Percentiles rank a stretch among this genome's conserved stretches.
phyloP scores from a whole-genome alignment of 2,113 vertebrate species.

The Seriola quinqueradiata region DNA sequence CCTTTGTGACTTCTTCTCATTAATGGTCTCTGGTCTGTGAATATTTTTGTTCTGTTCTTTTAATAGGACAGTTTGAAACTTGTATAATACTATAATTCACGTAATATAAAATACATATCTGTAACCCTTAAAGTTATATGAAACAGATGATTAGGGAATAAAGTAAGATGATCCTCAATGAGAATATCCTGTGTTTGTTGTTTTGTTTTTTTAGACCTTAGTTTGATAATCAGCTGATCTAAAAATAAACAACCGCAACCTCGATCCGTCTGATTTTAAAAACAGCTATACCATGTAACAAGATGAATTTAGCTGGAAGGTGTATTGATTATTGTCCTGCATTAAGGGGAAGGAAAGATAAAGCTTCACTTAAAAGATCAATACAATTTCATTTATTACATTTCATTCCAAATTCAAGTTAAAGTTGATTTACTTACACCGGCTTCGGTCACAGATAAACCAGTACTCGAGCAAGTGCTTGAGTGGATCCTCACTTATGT shows the following conservation, averaged over 20 bases:
- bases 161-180: neutral
- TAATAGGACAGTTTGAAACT: neutral
- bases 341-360: neutral
- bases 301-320: neutral
- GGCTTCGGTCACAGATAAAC: neutral
- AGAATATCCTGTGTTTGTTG: fast-evolving
- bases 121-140: neutral
- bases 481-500: too few species aligned
- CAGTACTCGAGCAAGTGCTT: too few species aligned
- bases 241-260: neutral
- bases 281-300: neutral
- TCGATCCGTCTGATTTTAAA: neutral
- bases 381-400: neutral
- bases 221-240: neutral
- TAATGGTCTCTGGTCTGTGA: neutral
- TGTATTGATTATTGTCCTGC: slow-evolving; percentile 7
- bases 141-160: neutral
- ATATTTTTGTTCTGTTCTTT: neutral
- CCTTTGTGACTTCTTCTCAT: neutral
- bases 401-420: neutral
- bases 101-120: neutral
- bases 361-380: slow-evolving; percentile 4
- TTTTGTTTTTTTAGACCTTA: neutral
- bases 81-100: neutral
- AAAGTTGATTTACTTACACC: neutral